Conservation (phyloP, 2,113 vertebrate genomes). For the Bettongia penicillata region DNA sequence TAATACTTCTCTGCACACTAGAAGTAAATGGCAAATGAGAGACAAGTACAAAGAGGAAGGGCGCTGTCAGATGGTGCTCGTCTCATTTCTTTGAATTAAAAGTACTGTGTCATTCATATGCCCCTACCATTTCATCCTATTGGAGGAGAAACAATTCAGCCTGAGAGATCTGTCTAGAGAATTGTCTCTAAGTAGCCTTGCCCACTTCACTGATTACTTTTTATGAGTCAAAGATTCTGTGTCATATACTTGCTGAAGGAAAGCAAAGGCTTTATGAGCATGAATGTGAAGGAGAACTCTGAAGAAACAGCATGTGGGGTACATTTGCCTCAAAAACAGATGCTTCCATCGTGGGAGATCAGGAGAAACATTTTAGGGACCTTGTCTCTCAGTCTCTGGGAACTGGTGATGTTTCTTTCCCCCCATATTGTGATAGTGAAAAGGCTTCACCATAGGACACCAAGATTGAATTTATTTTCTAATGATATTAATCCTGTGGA, state of each 20-base stretch:
- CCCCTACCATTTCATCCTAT: conserved; percentile 6
- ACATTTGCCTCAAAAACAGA: background rate
- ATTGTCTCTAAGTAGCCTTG: background rate
- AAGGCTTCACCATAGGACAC: background rate
- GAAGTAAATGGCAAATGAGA: conserved; percentile 9
- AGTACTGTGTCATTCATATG: background rate
- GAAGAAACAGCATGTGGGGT: background rate
- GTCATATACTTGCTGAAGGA: background rate
- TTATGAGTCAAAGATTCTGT: background rate
- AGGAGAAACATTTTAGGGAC: background rate
- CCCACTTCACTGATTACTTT: background rate
- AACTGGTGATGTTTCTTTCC: background rate
- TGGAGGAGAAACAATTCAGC: conserved; percentile 7
- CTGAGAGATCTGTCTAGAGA: background rate
- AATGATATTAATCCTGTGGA: background rate
- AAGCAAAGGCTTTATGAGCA: background rate
- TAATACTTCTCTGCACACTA: conserved; percentile 28
- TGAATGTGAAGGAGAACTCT: background rate
- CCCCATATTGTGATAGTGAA: background rate
- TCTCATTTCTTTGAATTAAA: conserved; percentile 10
- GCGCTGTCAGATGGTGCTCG: background rate
- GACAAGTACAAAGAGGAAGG: background rate
- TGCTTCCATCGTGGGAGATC: background rate
- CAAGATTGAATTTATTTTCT: background rate
- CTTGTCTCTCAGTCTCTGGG: background rate